These are phyloP conservation scores for Bilobella aurantiaca DNA, from an alignment of 1,140 invertebrate genomes.

Conservation along the genomic window DNA sequence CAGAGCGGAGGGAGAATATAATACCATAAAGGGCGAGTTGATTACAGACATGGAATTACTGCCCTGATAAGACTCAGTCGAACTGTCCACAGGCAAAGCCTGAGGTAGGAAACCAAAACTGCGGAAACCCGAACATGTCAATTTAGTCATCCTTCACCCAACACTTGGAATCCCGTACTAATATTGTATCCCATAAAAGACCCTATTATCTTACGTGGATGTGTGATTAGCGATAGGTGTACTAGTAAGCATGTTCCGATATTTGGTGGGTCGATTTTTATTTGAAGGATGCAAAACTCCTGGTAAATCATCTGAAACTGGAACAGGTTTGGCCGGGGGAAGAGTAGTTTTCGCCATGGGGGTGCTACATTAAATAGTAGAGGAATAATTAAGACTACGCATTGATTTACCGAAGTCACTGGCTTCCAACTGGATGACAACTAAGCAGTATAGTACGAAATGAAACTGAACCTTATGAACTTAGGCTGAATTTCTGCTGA, in stretches of 20 bases:
- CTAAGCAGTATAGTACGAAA: no score
- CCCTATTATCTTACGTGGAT: constrained; percentile 17
- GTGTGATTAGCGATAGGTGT: constrained; percentile 23
- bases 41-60: constrained; percentile 36
- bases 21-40: constrained; percentile 28
- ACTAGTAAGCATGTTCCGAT: constrained; percentile 25
- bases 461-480: constrained; percentile 27
- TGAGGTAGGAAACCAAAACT: no score
- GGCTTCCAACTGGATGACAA: no score
- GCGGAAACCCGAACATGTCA: no score
- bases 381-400: no score
- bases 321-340: constrained; percentile 12
- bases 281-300: constrained; percentile 29
- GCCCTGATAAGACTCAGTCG: no score
- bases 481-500: constrained; percentile 18
- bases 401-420: no score
- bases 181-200: no score
- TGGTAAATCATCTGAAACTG: constrained; percentile 16
- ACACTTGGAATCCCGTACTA: no score
- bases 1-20: constrained; percentile 15
- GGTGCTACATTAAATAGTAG: constrained; percentile 3
- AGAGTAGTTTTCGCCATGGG: not conserved
- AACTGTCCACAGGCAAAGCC: no score
- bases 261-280: constrained; percentile 29
- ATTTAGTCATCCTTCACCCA: no score